Base-by-base conservation (phyloP, 2,113 vertebrate species). In the Erpornis zantholeuca region DNA sequence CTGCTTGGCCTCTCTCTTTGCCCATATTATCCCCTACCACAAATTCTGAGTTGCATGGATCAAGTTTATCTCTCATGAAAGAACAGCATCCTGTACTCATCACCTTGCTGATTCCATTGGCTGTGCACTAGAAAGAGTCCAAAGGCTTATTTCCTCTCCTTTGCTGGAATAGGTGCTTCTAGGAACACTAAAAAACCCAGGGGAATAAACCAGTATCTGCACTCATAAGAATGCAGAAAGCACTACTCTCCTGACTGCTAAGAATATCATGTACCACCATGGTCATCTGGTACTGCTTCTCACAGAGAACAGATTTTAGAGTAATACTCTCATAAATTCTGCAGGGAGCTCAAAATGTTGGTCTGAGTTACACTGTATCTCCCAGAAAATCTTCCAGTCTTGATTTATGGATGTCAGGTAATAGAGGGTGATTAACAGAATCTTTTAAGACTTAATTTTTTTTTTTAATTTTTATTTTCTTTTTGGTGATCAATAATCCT, bases 41-140 rank as follows among this genome's bases (percentile, higher is more conserved):
- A 10, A 2, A 63, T 64, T 91, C 90, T 38, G 42, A 42, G 14
- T 27, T 66, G 36, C 23, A 4, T 47, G 38, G 49, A 8, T 20
- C 1, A 5, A 57, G 33, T n/a, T 94, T 66, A 16, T 63, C 4
- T 81, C 15, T 49, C 19, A 12, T 16, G 42, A 38, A 22, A 6
- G 33, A 29, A 3, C 28, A 60, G 40, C 44, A 42, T 0, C 0
- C 33, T 61, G 4, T 19, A 5, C 60, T 13, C 47, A 10, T 29
- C 63, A 77, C 23, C 28, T 86, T 50, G 44, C 53, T 82, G 44
- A 52, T 36, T 68, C 50, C n/a, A 5, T 10, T 66, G 70, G 20
- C 25, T 53, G 12, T 16, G 15, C 9, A 18, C 19, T 53, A 45
- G 42, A 29, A 60, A 42, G 61, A 35, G 18, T 73, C 45, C 36